These are phyloP conservation scores for Abscondita cerata DNA, from an alignment of 2,888 invertebrate genomes.

Conservation along the genomic window DNA sequence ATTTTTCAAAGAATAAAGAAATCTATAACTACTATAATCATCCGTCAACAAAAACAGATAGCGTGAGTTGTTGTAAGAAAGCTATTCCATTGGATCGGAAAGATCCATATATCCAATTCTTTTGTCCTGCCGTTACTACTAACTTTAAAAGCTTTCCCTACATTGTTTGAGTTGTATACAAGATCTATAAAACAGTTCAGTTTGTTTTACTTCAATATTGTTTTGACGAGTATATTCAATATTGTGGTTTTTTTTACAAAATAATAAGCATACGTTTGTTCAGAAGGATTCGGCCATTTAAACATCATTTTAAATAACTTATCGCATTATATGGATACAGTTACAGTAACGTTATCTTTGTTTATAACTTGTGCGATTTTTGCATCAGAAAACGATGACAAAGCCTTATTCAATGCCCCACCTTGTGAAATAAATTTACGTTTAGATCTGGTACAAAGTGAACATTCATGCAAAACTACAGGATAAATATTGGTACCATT, in stretches of 20 bases:
- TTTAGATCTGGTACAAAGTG: background rate
- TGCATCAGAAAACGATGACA: background rate
- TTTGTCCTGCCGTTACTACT: constrained; percentile 1
- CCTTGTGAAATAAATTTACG: background rate
- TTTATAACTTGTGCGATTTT: background rate
- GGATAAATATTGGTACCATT: background rate
- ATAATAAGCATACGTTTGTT: too few species aligned
- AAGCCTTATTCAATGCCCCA: background rate
- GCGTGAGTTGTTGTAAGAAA: background rate
- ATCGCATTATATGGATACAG: background rate
- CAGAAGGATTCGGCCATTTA: background rate
- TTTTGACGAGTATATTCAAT: background rate
- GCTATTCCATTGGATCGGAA: constrained; percentile 3
- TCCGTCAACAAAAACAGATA: constrained; percentile 6
- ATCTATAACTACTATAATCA: constrained; percentile 12
- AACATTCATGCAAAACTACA: background rate
- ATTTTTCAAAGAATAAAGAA: constrained; percentile 34
- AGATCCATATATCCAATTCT: background rate
- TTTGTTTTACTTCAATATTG: background rate
- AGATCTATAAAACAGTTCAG: background rate
- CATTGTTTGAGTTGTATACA: constrained; percentile 6
- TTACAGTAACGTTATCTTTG: background rate
- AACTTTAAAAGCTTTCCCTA: background rate
- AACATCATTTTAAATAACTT: constrained; percentile 3
- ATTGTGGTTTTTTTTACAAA: too few species aligned